Base-by-base conservation (phyloP, 2,797 vertebrate genomes). In the Dicrostonyx torquatus region DNA sequence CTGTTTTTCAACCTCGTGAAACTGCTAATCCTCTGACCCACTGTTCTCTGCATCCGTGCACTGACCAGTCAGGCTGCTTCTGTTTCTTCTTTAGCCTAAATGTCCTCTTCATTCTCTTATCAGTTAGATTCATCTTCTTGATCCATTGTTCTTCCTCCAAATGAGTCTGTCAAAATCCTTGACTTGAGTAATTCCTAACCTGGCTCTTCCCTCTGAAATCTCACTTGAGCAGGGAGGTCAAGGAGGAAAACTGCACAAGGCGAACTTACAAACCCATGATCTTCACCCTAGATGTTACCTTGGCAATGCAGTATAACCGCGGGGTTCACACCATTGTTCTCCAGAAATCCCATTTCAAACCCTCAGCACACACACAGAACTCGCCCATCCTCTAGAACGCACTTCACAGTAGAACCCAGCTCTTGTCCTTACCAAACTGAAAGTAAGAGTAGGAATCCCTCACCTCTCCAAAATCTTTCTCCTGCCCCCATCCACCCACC, bases 1-100 rank as follows among this genome's bases (percentile, higher is more conserved):
- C 92, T 87, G 94, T 94, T 93, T 95, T 94, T 82, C 94, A 90
- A 79, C 55, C 83, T 96, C 90, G 70, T 84, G 6, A 82, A 73
- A 94, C 20, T n/a, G 20, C 34, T 50, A 83, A 53, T 83, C 76
- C 68, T 53, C 83, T 94, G 72, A 75, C 29, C 83, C 45, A 70
- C 31, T 85, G 89, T n/a, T 66, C 24, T 14, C 24, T 37, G 43
- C 7, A 50, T 14, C 7, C 11, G 26, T 82, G 89, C 84, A 24
- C 26, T 2, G 17, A 37, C 77, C 11, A 18, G 3, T 80, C 45
- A 55, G 5, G 60, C 70, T 11, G 64, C 78, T 84, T 66, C 87
- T 87, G 29, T 55, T 60, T 73, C 58, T 29, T 2, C 50, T 62
- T 58, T 20, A 82, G 53, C 43, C 55, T 64, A 76, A 79, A 68